Evolutionary conservation across 2,797 vertebrate species (phyloP).

Genomic region (Micropoecilia bifurca): DNA sequence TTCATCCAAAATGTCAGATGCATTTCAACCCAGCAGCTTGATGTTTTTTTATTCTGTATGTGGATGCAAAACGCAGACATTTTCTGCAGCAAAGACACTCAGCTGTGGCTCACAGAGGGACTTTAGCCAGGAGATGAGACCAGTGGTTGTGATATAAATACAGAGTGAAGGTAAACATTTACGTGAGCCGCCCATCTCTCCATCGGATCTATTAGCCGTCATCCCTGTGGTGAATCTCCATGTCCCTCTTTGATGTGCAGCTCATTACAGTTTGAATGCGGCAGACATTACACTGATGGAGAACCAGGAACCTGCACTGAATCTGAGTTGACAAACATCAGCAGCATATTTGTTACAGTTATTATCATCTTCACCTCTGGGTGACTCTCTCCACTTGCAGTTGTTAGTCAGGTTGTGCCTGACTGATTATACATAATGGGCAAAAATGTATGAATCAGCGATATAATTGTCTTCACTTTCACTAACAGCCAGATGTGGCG

Average conservation of each 20-base stretch:
- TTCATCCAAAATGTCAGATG: slow-evolving; percentile 35
- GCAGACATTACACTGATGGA: slow-evolving; percentile 48
- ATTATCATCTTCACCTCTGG: slow-evolving; percentile 55
- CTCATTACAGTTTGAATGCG: slow-evolving; percentile 42
- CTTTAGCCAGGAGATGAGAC: slow-evolving; percentile 22
- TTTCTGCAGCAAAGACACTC: slow-evolving; percentile 17
- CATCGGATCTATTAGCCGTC: slow-evolving; percentile 44
- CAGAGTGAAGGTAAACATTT: slow-evolving; percentile 24
- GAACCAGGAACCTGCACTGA: slow-evolving; percentile 29
- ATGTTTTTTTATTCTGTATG: slow-evolving; percentile 26
- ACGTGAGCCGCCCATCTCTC: slow-evolving; percentile 17
- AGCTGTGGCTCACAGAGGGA: slow-evolving; percentile 28
- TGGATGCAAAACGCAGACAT: slow-evolving; percentile 35
- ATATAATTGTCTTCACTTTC: slow-evolving; percentile 13
- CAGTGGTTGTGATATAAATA: slow-evolving; percentile 58
- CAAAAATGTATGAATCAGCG: slow-evolving; percentile 9
- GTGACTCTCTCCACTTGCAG: slow-evolving; percentile 34
- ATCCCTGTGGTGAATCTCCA: slow-evolving; percentile 38
- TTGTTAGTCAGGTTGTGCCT: slow-evolving; percentile 48
- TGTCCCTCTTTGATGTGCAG: slow-evolving; percentile 32
- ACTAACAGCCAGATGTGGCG: slow-evolving; percentile 37
- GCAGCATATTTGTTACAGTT: slow-evolving; percentile 53
- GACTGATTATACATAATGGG: slow-evolving; percentile 47
- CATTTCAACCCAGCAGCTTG: slow-evolving; percentile 36
- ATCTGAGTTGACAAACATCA: slow-evolving; percentile 56